These are phyloP conservation scores for Pegoplata infirma DNA, from an alignment of 2,888 invertebrate genomes.

Conservation along the genomic window DNA sequence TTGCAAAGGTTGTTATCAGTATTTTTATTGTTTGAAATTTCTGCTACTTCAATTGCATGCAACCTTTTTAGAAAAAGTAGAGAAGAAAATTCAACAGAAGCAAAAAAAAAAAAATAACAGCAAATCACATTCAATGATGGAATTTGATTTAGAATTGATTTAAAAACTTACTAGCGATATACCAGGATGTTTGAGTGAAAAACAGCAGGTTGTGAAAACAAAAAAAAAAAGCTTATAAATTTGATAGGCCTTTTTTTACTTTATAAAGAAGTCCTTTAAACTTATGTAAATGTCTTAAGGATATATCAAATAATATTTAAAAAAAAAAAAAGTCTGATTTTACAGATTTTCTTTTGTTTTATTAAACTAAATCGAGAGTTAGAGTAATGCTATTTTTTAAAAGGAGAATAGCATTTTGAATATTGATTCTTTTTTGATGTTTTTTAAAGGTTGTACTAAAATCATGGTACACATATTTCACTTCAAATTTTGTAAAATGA, in stretches of 20 bases:
- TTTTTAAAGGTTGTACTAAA: no score
- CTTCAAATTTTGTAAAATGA: not conserved
- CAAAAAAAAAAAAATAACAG: not conserved
- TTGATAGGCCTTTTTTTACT: not conserved
- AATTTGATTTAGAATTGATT: conserved; percentile 52
- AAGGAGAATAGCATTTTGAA: no score
- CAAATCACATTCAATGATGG: conserved; percentile 39
- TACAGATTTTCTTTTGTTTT: no score
- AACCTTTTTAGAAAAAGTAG: not conserved
- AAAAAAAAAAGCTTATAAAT: no score
- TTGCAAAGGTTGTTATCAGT: conserved; percentile 45
- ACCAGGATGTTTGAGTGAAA: not conserved
- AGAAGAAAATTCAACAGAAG: not conserved
- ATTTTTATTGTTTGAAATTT: conserved; percentile 41
- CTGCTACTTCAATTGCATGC: not conserved
- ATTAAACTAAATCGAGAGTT: no score
- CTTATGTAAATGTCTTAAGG: no score
- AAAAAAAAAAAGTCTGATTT: no score
- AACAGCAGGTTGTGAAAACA: not conserved
- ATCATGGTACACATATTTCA: no score
- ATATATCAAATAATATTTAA: no score
- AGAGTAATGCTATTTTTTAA: no score
- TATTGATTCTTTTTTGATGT: no score
- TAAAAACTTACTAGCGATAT: conserved; percentile 23
- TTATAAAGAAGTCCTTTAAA: no score